These are phyloP conservation scores for Holotrichia oblita DNA, from an alignment of 1,140 invertebrate species.

Conservation along the genomic window DNA sequence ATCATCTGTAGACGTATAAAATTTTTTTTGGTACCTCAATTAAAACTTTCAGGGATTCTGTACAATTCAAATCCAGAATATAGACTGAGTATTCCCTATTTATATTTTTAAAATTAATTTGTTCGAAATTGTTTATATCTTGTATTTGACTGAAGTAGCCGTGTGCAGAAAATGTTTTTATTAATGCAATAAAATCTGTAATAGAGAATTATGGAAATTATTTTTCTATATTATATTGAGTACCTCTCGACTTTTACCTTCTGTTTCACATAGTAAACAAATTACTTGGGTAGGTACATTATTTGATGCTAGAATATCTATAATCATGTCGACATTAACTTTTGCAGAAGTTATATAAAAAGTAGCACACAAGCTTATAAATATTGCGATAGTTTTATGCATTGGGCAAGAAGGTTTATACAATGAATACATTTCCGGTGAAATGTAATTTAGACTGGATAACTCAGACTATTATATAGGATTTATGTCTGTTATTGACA, in stretches of 20 bases:
- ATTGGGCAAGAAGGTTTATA: neutral
- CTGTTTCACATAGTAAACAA: neutral
- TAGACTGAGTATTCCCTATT: neutral
- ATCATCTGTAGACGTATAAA: neutral
- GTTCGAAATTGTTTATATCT: neutral
- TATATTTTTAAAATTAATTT: neutral
- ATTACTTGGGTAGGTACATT: neutral
- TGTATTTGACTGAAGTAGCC: neutral
- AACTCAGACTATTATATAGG: neutral
- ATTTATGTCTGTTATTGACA: neutral
- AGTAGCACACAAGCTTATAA: neutral
- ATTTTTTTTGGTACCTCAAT: neutral
- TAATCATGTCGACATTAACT: neutral
- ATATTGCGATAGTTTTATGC: neutral
- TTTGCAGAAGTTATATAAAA: neutral
- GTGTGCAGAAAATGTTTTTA: neutral
- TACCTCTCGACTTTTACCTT: neutral
- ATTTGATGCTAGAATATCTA: neutral
- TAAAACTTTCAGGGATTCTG: neutral
- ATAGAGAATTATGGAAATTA: neutral
- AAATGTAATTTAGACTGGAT: neutral
- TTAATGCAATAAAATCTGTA: constrained; percentile 13
- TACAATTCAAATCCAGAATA: constrained; percentile 29
- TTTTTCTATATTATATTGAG: neutral
- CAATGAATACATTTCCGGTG: neutral